Conservation (phyloP, 2,113 vertebrate species). For the Daboia siamensis region DNA sequence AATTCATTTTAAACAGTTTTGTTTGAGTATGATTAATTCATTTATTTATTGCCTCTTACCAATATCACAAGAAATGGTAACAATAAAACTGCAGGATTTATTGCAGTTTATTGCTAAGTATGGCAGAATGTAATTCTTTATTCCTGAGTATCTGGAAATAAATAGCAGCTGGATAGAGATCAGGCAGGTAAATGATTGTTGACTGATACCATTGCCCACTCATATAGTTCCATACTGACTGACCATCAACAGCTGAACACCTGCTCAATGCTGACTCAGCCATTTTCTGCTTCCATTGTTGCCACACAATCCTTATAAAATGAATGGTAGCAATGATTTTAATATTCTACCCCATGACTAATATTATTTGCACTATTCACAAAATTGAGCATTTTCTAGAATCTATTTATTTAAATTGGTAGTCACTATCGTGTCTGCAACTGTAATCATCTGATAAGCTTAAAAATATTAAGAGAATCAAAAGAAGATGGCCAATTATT, state of each 20-base stretch:
- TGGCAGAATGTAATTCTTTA: background rate
- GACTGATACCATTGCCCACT: background rate
- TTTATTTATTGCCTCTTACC: background rate
- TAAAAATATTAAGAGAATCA: background rate
- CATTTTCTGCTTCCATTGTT: background rate
- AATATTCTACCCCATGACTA: background rate
- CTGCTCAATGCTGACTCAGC: background rate
- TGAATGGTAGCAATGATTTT: background rate
- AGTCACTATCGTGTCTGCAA: background rate
- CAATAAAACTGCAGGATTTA: background rate
- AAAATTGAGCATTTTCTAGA: background rate
- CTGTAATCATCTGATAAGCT: background rate
- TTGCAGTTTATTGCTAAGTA: background rate
- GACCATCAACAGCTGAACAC: background rate
- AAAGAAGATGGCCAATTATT: background rate
- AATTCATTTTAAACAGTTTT: background rate
- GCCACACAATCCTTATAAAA: background rate
- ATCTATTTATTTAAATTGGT: background rate
- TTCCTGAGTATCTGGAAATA: background rate
- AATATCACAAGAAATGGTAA: background rate
- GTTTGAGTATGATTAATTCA: background rate
- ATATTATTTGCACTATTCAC: background rate
- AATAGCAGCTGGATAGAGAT: background rate
- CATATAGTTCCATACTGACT: background rate
- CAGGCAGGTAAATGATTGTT: background rate